Conservation (phyloP, 1,140 invertebrate species). For the Stenopsyche tienmushanensis region DNA sequence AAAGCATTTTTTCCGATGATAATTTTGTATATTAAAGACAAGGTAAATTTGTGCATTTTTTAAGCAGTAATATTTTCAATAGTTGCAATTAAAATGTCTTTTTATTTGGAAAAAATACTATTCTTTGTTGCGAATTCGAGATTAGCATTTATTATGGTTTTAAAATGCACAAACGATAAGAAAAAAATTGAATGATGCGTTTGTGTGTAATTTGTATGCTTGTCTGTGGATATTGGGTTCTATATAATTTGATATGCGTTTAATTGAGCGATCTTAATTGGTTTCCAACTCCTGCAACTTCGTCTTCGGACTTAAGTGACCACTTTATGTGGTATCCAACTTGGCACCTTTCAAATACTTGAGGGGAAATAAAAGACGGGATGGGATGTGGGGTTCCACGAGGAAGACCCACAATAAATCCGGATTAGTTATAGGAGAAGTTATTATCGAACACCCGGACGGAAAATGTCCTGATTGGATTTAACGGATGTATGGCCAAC, state of each 20-base stretch:
- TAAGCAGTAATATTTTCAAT: no score
- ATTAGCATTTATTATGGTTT: no score
- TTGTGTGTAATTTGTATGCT: not conserved
- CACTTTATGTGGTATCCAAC: slow-evolving; percentile 31
- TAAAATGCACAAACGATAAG: not conserved
- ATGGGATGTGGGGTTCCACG: not conserved
- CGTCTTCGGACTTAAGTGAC: slow-evolving; percentile 33
- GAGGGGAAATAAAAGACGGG: not conserved
- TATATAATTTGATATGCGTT: no score
- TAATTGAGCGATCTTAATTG: not conserved
- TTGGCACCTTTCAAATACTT: slow-evolving; percentile 8
- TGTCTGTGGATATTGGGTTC: no score
- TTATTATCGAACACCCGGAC: slow-evolving; percentile 27
- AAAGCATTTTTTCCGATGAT: no score
- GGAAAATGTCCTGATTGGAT: slow-evolving; percentile 18
- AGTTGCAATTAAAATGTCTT: no score
- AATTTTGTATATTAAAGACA: no score
- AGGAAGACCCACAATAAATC: slow-evolving; percentile 23
- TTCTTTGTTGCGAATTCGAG: no score
- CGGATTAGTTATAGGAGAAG: slow-evolving; percentile 35
- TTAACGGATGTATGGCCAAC: no score
- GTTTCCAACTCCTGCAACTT: not conserved
- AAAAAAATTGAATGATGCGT: not conserved
- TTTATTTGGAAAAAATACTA: no score
- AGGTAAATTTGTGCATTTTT: no score